Evolutionary conservation across 2,888 invertebrate genomes (phyloP).

Genomic region (Strigamia transsilvanica): DNA sequence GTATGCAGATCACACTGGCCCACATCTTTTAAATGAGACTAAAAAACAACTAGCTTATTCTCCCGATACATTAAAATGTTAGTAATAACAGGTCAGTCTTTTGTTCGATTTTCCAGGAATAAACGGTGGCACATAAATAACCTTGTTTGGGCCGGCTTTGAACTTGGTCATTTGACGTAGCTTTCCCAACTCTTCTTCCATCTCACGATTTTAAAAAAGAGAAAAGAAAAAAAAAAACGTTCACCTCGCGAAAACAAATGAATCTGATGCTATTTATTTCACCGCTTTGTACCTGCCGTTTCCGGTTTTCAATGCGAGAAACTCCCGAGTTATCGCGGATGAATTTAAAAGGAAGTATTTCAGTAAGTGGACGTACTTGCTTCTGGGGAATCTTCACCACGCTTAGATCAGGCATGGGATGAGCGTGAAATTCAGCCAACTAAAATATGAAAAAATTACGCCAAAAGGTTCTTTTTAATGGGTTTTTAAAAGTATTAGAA

Average conservation of each 20-base stretch:
- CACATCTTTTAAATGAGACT: not conserved
- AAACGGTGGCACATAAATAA: conserved; percentile 28
- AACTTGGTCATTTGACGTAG: not conserved
- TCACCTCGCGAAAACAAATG: not conserved
- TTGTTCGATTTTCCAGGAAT: conserved; percentile 11
- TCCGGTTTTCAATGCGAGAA: not conserved
- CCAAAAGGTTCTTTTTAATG: not conserved
- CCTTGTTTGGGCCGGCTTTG: conserved; percentile 23
- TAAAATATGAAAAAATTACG: not conserved
- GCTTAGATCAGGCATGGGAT: conserved; percentile 10
- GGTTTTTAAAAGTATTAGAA: not conserved
- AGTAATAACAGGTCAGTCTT: conserved; percentile 6
- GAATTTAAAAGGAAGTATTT: conserved; percentile 40
- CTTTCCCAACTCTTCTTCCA: conserved; percentile 39
- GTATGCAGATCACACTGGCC: not conserved
- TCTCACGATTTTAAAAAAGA: not conserved
- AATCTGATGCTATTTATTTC: not conserved
- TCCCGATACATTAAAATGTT: not conserved
- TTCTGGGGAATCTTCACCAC: conserved; percentile 58
- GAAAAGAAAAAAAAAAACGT: not conserved
- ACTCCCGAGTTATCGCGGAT: not conserved
- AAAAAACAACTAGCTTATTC: not conserved
- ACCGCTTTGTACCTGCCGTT: conserved; percentile 1
- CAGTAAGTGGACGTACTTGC: not conserved
- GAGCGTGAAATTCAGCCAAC: conserved; percentile 31